Evolutionary conservation across 1,140 invertebrate genomes (phyloP).

Genomic region (Trialeurodes vaporariorum): DNA sequence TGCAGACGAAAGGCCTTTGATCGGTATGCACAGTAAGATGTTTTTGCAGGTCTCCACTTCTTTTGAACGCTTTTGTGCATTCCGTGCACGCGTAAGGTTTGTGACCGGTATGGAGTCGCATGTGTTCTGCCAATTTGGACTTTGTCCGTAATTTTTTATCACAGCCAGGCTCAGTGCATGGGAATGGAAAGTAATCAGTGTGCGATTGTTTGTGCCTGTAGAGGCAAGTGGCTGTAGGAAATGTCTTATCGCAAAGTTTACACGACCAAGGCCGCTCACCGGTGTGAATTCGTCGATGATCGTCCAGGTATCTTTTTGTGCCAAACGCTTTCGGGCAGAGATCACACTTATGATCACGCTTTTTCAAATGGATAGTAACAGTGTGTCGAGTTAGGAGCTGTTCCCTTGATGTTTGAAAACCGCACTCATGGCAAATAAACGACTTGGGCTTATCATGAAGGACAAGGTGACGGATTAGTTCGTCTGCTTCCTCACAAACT

Average conservation of each 20-base stretch:
- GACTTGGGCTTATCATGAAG: constrained; percentile 36
- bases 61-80: constrained; percentile 30
- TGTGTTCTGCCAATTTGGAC: constrained; percentile 36
- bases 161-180: constrained; percentile 35
- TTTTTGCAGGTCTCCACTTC: constrained; percentile 15
- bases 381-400: constrained; percentile 18
- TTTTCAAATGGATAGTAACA: neutral
- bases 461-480: constrained; percentile 19
- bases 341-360: neutral
- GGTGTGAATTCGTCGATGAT: constrained; percentile 51
- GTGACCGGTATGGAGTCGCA: constrained; percentile 17
- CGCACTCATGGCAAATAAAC: constrained; percentile 34
- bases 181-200: constrained; percentile 38
- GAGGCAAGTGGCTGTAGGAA: constrained; percentile 39
- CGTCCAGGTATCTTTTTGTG: constrained; percentile 32
- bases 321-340: neutral
- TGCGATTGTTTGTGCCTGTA: constrained; percentile 42
- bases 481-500: constrained; percentile 21
- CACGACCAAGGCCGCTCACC: constrained; percentile 50
- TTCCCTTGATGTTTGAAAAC: constrained; percentile 39
- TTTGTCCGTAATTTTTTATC: constrained; percentile 20
- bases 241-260: constrained; percentile 44
- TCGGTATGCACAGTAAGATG: constrained; percentile 9
- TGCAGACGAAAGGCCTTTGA: neutral
- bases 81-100: constrained; percentile 35